Percentiles rank a stretch among this genome's conserved stretches.
Evolutionary conservation across 2,113 vertebrate genomes (phyloP).

Genomic region (Cynoglossus semilaevis): DNA sequence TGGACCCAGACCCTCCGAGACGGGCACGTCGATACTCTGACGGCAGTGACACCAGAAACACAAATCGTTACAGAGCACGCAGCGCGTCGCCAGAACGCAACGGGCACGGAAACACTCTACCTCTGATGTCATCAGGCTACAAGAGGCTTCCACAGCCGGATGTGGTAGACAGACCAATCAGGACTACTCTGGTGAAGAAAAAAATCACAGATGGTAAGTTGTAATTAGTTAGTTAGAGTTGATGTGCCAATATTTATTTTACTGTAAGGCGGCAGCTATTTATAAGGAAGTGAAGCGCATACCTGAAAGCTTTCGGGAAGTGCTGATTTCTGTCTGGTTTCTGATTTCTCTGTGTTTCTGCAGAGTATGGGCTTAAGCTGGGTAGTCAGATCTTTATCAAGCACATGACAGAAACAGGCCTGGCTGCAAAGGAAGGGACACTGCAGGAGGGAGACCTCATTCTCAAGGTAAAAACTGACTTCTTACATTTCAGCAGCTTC

Average conservation of each 20-base stretch:
- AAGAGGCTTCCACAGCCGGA: slow-evolving; percentile 82
- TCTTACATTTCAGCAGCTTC: neutral
- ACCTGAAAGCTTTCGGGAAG: neutral
- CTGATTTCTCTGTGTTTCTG: slow-evolving; percentile 10
- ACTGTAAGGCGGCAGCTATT: too few relatives aligned
- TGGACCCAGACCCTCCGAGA: slow-evolving; percentile 55
- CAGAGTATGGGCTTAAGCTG: slow-evolving; percentile 95
- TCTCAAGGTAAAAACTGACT: slow-evolving; percentile 81
- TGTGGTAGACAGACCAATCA: slow-evolving; percentile 76
- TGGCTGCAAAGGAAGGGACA: slow-evolving; percentile 81
- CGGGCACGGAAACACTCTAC: slow-evolving; percentile 67
- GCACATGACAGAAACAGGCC: slow-evolving; percentile 86
- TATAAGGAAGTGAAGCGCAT: neutral
- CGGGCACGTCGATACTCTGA: slow-evolving; percentile 75
- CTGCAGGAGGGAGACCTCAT: slow-evolving; percentile 94
- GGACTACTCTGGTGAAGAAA: slow-evolving; percentile 81
- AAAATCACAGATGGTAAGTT: slow-evolving; percentile 81
- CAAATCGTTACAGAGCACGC: slow-evolving; percentile 50
- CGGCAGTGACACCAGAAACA: slow-evolving; percentile 75
- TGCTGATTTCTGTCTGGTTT: neutral
- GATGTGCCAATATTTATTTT: too few relatives aligned
- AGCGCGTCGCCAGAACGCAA: slow-evolving; percentile 68
- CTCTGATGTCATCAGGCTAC: slow-evolving; percentile 85
- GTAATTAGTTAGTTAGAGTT: too few relatives aligned
- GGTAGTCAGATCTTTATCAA: slow-evolving; percentile 98